phyloP scores from a whole-genome alignment of 1,140 invertebrate genomes.

The Zaprionus capensis region DNA sequence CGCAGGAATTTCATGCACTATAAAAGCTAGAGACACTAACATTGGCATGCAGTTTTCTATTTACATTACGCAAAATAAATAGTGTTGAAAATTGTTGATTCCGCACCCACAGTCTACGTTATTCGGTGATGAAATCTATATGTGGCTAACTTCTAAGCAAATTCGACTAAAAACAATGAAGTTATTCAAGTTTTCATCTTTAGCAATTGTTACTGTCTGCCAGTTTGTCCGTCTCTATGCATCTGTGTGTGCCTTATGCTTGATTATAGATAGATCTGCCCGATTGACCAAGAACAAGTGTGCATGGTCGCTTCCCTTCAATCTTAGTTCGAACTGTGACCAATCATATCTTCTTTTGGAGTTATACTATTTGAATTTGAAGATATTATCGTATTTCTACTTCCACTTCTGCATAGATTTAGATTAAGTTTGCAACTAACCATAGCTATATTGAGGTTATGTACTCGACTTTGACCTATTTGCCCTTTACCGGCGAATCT shows the following conservation, averaged over 20 bases:
- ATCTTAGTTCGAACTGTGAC: constrained; percentile 13
- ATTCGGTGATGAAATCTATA: too few species aligned
- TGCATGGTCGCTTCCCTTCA: background rate
- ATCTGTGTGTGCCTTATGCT: constrained; percentile 36
- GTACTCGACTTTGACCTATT: background rate
- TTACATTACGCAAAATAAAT: too few species aligned
- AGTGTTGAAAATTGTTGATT: too few species aligned
- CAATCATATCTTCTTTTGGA: background rate
- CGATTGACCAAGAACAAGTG: too few species aligned
- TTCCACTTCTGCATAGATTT: background rate
- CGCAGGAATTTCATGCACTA: too few species aligned
- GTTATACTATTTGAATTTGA: background rate
- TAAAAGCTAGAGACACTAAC: too few species aligned
- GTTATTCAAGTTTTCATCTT: constrained; percentile 9
- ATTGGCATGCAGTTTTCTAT: too few species aligned
- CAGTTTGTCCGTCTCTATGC: background rate
- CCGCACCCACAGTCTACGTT: too few species aligned
- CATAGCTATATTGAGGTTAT: background rate
- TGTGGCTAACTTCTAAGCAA: too few species aligned
- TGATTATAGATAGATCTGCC: constrained; percentile 21
- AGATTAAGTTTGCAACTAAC: too few species aligned
- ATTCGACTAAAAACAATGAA: background rate
- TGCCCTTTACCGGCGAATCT: background rate
- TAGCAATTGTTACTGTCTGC: constrained; percentile 17
- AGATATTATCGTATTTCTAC: too few species aligned